Evolutionary conservation across 2,113 vertebrate genomes (phyloP).

Genomic region (Podiceps cristatus): DNA sequence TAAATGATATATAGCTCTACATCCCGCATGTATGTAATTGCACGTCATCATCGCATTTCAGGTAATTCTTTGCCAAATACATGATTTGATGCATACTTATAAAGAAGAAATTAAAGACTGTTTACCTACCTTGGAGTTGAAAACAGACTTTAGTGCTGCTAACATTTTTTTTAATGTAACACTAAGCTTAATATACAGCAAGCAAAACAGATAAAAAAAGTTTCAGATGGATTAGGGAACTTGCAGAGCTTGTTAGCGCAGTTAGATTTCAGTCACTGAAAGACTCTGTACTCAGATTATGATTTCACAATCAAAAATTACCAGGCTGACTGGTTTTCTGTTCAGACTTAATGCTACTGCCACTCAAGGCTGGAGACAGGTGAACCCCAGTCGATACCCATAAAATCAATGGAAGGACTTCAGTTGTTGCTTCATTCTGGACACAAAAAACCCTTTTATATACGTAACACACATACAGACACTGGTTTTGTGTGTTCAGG

Average conservation of each 20-base stretch:
- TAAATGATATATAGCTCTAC: neutral
- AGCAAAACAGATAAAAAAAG: neutral
- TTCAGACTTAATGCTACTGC: neutral
- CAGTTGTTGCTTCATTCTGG: neutral
- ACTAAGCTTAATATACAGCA: neutral
- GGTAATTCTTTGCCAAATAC: neutral
- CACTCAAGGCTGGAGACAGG: too few species aligned
- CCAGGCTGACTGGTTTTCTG: neutral
- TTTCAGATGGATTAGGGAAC: neutral
- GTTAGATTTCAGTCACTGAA: neutral
- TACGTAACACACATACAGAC: neutral
- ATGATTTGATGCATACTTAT: neutral
- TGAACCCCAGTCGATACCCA: neutral
- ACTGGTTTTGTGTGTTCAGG: neutral
- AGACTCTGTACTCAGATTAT: neutral
- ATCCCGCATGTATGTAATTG: neutral
- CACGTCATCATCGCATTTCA: neutral
- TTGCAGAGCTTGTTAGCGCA: neutral
- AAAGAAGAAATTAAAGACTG: neutral
- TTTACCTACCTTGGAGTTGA: neutral
- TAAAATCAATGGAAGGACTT: neutral
- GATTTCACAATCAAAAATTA: neutral
- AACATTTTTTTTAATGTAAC: neutral
- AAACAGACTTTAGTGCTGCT: neutral
- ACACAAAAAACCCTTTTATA: neutral